Base-by-base conservation (phyloP, 2,113 vertebrate species). In the Lagopus muta region DNA sequence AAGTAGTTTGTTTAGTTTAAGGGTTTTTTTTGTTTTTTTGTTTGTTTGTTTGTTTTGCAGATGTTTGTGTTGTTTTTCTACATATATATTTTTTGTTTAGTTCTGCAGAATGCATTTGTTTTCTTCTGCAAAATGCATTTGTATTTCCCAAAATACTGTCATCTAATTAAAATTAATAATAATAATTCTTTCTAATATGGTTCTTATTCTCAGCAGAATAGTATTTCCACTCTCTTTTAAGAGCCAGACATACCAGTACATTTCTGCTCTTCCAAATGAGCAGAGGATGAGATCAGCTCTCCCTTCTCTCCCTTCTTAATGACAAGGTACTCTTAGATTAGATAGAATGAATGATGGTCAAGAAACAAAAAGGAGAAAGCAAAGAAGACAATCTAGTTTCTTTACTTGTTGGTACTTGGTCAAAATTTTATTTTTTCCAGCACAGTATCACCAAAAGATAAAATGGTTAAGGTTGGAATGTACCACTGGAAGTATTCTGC, bases 261-360 rank as follows among this genome's bases (percentile, higher is more conserved):
- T 13, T 74, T 78, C 40, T 70, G 17, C 5, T 71, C 5, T 6
- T 70, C 21, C 66, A 15, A 24, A 70, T 21, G 54, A 62, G 2
- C 12, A 58, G 40, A 45, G 16, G 3, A 43, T 48, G 13, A 40
- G 21, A 27, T 34, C 19, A 36, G 8, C 11, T 12, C 2, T 62
- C 2, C 1, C 6, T 17, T 52, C 11, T 12, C 2, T 62, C 2
- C 1, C 6, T 17, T 52, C 3, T 28, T 54, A 36, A 58, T 71
- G 60, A 4, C 28, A 67, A 94, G 4, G 74, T 12, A 60, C 38
- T 3, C 13, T 58, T 13, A 48, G 36, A 55, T 32, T 42, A n/a
- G 73, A 4, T 7, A 45, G 11, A 13, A 57, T 3, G 20, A 28
- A 65, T 16, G 13, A 66, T 9, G 10, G 2, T 3, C 12, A 57